These are phyloP conservation scores for Mormyrops attenuatus DNA, from an alignment of 2,797 vertebrate species.

Conservation along the genomic window DNA sequence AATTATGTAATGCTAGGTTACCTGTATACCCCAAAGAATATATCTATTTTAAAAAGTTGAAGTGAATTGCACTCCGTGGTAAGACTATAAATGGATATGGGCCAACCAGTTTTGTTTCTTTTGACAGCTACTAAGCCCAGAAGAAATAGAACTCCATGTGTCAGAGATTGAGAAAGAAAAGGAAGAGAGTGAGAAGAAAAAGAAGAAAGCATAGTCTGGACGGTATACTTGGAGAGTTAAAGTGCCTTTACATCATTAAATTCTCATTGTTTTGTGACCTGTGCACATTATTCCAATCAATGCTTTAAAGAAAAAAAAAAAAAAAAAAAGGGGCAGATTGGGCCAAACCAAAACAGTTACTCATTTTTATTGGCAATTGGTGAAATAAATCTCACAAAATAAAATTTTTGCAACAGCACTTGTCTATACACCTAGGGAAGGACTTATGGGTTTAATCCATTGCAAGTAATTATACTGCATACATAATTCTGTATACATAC, in stretches of 20 bases:
- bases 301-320: background rate
- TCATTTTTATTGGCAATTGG: slow-evolving; percentile 27
- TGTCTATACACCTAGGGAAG: slow-evolving; percentile 18
- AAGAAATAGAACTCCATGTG: slow-evolving; percentile 74
- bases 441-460: background rate
- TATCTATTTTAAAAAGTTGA: background rate
- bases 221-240: background rate
- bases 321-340: background rate
- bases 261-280: background rate
- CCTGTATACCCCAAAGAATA: background rate
- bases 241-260: background rate
- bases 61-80: background rate
- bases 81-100: background rate
- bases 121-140: slow-evolving; percentile 67
- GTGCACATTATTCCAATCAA: background rate
- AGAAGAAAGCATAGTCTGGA: slow-evolving; percentile 56
- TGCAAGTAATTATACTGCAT: background rate
- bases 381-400: slow-evolving; percentile 8
- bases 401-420: slow-evolving; percentile 25
- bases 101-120: background rate
- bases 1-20: background rate
- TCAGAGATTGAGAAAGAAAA: slow-evolving; percentile 77
- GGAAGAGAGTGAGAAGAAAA: slow-evolving; percentile 75
- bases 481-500: slow-evolving; percentile 2
- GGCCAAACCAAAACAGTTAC: background rate